A percentile compares a stretch with the other conserved stretches of the same genome.
These are phyloP conservation scores for Notarius lentiginosus DNA, from an alignment of 2,113 vertebrate species.

Conservation along the genomic window DNA sequence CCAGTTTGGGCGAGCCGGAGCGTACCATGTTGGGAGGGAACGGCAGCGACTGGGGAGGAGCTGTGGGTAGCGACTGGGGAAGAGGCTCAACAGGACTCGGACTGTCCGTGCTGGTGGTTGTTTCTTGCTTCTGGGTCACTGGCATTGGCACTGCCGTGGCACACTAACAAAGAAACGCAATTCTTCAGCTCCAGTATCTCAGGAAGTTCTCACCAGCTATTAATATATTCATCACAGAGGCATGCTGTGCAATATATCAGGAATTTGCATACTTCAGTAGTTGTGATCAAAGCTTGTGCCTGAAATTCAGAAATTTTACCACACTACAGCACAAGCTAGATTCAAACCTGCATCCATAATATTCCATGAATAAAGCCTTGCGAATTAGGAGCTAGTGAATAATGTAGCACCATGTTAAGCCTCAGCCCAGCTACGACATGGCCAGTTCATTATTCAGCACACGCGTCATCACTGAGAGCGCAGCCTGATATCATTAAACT, in stretches of 20 bases:
- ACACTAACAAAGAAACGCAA: constrained; percentile 38
- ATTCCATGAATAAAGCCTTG: background rate
- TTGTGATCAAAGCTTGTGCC: constrained; percentile 11
- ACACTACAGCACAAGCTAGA: background rate
- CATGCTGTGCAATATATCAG: background rate
- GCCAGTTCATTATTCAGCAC: constrained; percentile 30
- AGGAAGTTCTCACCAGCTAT: background rate
- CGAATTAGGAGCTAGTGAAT: constrained; percentile 23
- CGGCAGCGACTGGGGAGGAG: constrained; percentile 78
- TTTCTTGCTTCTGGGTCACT: constrained; percentile 74
- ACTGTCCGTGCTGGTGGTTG: constrained; percentile 74
- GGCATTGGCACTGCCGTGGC: constrained; percentile 41
- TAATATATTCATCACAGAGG: background rate
- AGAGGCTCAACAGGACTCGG: constrained; percentile 69
- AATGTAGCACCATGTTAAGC: constrained; percentile 22
- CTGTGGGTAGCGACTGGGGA: constrained; percentile 56
- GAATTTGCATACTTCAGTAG: background rate
- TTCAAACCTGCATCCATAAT: background rate
- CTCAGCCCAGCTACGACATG: background rate
- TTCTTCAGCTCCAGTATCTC: background rate
- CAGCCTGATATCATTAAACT: constrained; percentile 17
- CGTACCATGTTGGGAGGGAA: constrained; percentile 76
- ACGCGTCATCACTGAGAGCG: constrained; percentile 23
- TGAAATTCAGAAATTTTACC: background rate
- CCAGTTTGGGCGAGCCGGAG: constrained; percentile 86